Evolutionary conservation across 2,113 vertebrate species (phyloP).

Genomic region (Cephalopholis sonnerati): DNA sequence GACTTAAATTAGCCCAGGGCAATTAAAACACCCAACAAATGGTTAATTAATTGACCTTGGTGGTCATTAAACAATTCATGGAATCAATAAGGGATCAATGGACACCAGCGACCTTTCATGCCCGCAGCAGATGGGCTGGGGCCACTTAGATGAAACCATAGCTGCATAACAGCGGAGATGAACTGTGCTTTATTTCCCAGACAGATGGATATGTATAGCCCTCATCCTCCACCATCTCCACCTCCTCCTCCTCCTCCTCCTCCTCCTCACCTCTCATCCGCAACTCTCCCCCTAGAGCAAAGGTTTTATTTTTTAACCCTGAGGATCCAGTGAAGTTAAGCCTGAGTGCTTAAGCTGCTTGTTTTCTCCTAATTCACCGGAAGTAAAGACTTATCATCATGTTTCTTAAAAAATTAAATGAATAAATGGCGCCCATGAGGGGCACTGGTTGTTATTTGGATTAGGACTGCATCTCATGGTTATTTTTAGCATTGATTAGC

Average conservation of each 20-base stretch:
- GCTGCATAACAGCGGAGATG: slow-evolving; percentile 70
- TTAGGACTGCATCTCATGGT: neutral
- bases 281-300: slow-evolving; percentile 30
- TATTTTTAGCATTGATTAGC: neutral
- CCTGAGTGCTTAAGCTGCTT: neutral
- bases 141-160: slow-evolving; percentile 73
- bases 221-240: neutral
- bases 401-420: neutral
- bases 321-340: slow-evolving; percentile 52
- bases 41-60: slow-evolving; percentile 78
- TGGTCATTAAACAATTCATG: slow-evolving; percentile 78
- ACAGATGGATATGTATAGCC: slow-evolving; percentile 77
- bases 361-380: slow-evolving; percentile 28
- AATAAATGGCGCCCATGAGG: neutral
- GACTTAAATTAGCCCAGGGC: slow-evolving; percentile 78
- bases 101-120: slow-evolving; percentile 71
- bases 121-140: slow-evolving; percentile 74
- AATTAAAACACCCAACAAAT: slow-evolving; percentile 76
- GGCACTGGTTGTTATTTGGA: neutral
- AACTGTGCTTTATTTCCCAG: slow-evolving; percentile 57
- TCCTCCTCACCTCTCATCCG: neutral
- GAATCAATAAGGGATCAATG: slow-evolving; percentile 81
- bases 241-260: neutral
- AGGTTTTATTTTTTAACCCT: slow-evolving; percentile 60
- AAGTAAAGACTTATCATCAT: neutral